A percentile compares a stretch with the other conserved stretches of the same genome.
Conservation (phyloP, 2,888 invertebrate species). For the Pseudoips prasinana region DNA sequence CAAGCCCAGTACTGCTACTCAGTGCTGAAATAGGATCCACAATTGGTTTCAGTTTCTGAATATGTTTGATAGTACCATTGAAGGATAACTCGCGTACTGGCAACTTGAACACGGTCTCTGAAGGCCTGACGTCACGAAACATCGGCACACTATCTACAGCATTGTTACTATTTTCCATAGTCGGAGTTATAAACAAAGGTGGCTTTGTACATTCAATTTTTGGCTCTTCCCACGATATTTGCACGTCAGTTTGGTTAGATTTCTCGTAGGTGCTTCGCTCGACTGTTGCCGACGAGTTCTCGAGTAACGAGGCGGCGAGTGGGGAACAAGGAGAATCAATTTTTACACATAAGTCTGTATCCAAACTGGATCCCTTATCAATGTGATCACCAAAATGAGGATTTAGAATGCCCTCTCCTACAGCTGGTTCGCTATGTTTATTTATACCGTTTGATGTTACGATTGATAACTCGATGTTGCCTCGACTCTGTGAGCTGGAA, state of each 20-base stretch:
- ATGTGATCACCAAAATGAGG: conserved; percentile 39
- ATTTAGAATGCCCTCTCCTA: conserved; percentile 44
- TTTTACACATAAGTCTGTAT: conserved; percentile 51
- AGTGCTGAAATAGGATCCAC: conserved; percentile 69
- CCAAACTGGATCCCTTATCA: conserved; percentile 49
- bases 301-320: conserved; percentile 48
- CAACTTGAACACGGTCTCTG: conserved; percentile 68
- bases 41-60: conserved; percentile 71
- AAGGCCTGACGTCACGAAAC: conserved; percentile 58
- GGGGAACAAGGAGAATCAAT: conserved; percentile 55
- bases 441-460: conserved; percentile 46
- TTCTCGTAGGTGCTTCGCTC: conserved; percentile 58
- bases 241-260: conserved; percentile 55
- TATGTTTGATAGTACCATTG: conserved; percentile 74
- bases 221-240: conserved; percentile 63
- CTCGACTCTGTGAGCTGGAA: conserved; percentile 53
- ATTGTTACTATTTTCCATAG: conserved; percentile 79
- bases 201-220: conserved; percentile 55
- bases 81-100: conserved; percentile 73
- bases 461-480: conserved; percentile 63
- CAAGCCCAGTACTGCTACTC: conserved; percentile 47
- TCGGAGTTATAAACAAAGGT: conserved; percentile 70
- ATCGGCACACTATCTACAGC: conserved; percentile 72
- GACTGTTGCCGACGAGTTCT: conserved; percentile 55
- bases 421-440: conserved; percentile 50